phyloP scores from a whole-genome alignment of 2,797 vertebrate species.

The Xiphophorus birchmanni region DNA sequence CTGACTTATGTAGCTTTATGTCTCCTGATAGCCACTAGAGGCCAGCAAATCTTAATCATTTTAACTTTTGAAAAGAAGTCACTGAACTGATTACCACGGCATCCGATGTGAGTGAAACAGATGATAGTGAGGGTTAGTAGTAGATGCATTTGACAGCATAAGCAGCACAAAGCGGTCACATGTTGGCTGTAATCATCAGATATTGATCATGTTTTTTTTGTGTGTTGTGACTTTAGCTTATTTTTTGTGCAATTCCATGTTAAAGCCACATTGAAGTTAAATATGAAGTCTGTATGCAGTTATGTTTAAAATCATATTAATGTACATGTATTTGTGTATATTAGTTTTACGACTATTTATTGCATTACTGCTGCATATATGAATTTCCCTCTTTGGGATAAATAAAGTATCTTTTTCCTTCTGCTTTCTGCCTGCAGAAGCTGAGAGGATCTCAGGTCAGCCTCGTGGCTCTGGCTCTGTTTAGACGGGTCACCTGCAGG shows the following conservation, averaged over 20 bases:
- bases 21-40: background rate
- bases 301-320: background rate
- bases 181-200: background rate
- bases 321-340: background rate
- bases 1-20: background rate
- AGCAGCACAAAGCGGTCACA: background rate
- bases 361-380: too few relatives aligned
- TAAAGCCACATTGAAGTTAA: background rate
- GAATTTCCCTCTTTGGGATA: too few relatives aligned
- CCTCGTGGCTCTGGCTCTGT: conserved; percentile 70
- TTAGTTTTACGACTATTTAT: too few relatives aligned
- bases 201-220: background rate
- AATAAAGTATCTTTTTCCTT: too few relatives aligned
- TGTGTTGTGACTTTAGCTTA: background rate
- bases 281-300: background rate
- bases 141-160: background rate
- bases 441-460: conserved; percentile 28
- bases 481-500: conserved; percentile 72
- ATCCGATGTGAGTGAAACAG: background rate
- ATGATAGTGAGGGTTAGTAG: background rate
- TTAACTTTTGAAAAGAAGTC: background rate
- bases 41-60: background rate
- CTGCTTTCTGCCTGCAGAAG: conserved; percentile 47
- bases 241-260: background rate
- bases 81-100: background rate